These are phyloP conservation scores for Chromis chromis DNA, from an alignment of 2,797 vertebrate genomes.

Conservation along the genomic window DNA sequence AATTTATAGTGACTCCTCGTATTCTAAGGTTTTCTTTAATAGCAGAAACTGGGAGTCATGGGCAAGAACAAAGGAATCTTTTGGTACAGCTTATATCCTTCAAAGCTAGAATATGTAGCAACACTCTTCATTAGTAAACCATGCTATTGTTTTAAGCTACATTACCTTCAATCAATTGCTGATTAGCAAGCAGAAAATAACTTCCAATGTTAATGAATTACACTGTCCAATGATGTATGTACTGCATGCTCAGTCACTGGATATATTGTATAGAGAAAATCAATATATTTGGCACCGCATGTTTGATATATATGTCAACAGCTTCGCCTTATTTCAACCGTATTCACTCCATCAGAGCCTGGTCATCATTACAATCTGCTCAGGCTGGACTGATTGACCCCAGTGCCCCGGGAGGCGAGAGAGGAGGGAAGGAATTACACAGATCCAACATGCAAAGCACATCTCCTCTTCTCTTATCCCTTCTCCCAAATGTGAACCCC, in stretches of 20 bases:
- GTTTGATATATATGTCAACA: neutral
- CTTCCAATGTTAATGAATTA: no score
- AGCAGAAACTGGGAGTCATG: constrained; percentile 2
- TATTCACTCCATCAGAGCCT: neutral
- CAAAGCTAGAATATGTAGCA: neutral
- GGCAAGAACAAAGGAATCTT: neutral
- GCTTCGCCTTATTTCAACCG: neutral
- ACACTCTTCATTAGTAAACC: neutral
- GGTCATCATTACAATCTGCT: constrained; percentile 35
- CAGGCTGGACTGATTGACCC: constrained; percentile 35
- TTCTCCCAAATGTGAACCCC: constrained; percentile 40
- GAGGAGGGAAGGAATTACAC: constrained; percentile 20
- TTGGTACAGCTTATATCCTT: neutral
- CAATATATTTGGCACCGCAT: neutral
- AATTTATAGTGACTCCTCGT: constrained; percentile 20
- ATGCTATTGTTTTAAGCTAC: neutral
- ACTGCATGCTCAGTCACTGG: neutral
- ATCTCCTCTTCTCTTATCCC: constrained; percentile 28
- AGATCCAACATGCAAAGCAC: constrained; percentile 28
- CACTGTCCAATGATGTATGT: neutral
- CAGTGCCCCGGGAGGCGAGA: constrained; percentile 11
- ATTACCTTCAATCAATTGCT: neutral
- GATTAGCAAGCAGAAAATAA: no score
- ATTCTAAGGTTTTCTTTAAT: neutral
- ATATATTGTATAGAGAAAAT: neutral